Base-by-base conservation (phyloP, 2,797 vertebrate species). In the Ispidina picta region DNA sequence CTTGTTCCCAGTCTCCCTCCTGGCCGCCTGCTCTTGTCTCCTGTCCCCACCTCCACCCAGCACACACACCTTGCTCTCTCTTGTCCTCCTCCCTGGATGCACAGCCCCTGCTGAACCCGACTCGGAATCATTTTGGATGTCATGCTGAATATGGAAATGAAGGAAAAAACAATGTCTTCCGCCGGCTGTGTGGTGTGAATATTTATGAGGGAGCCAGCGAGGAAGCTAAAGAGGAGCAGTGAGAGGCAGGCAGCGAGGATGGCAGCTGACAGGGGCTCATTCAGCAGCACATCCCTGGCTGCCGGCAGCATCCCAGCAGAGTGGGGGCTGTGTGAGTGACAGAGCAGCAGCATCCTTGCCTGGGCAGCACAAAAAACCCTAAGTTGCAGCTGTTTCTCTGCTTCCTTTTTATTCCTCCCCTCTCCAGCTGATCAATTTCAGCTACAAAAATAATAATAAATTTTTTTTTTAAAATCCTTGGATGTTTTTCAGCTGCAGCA, bases 131-230 rank as follows among this genome's bases (percentile, higher is more conserved):
- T 91, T 94, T 92, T 89, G 83, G 93, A 95, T 95, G 90, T 93
- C 95, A 58, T 75, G 93, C 94, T 92, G 92, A 94, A 96, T 96
- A 96, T 96, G 95, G 95, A 96, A 96, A 97, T 94, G 56, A 96
- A 88, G 81, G 72, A 19, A 80, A 88, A 95, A 96, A 90, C 93
- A 95, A 92, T 92, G 94, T 86, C 92, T 96, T 96, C 92, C 52
- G 66, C 94, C 87, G 95, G 88, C 83, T 93, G 93, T 95, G 93
- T 77, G 66, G 86, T 56, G 94, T 97, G 96, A 96, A 96, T 97
- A 97, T 97, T 96, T 94, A 97, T 96, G 93, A 97, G 84, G 69
- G 70, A 93, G 79, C 59, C 86, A 49, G 91, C 8, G 14, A 89
- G 80, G 88, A 89, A 76, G 81, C 68, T 91, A 91, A 93, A 94